phyloP scores from a whole-genome alignment of 2,888 invertebrate species.

The Elegia similella region DNA sequence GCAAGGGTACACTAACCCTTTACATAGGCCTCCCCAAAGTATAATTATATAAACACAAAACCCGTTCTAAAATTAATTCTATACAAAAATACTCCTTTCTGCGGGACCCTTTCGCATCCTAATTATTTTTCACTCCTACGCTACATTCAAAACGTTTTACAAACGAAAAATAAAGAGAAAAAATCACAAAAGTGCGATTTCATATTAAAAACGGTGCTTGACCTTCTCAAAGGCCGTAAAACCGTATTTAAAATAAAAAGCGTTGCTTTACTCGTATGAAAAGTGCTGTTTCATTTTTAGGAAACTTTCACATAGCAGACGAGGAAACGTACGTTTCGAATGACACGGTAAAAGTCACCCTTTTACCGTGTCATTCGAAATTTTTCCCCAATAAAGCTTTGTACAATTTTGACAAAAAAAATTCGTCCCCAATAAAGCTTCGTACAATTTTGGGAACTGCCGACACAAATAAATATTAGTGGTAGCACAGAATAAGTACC shows the following conservation, averaged over 20 bases:
- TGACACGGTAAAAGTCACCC: too few relatives aligned
- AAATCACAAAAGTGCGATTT: conserved; percentile 18
- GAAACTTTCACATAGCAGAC: conserved; percentile 13
- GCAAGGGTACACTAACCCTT: neutral
- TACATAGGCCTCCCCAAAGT: neutral
- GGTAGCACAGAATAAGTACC: too few relatives aligned
- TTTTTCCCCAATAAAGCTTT: too few relatives aligned
- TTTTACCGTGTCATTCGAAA: too few relatives aligned
- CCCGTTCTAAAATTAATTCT: neutral
- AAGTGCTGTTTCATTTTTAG: conserved; percentile 29
- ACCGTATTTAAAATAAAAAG: conserved; percentile 25
- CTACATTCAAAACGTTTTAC: neutral
- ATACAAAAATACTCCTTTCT: neutral
- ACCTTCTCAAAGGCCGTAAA: conserved; percentile 34
- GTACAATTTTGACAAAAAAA: too few relatives aligned
- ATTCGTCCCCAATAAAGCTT: too few relatives aligned
- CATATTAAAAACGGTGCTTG: conserved; percentile 38
- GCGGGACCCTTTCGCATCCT: conserved; percentile 1
- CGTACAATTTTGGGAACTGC: too few relatives aligned
- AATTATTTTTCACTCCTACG: conserved; percentile 11
- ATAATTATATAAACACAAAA: neutral
- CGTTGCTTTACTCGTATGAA: conserved; percentile 1
- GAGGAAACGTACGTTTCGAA: neutral
- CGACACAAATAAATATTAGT: too few relatives aligned
- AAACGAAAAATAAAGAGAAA: conserved; percentile 4